Evolutionary conservation across 2,888 invertebrate species (phyloP).

Genomic region (Lepidonotus clava): DNA sequence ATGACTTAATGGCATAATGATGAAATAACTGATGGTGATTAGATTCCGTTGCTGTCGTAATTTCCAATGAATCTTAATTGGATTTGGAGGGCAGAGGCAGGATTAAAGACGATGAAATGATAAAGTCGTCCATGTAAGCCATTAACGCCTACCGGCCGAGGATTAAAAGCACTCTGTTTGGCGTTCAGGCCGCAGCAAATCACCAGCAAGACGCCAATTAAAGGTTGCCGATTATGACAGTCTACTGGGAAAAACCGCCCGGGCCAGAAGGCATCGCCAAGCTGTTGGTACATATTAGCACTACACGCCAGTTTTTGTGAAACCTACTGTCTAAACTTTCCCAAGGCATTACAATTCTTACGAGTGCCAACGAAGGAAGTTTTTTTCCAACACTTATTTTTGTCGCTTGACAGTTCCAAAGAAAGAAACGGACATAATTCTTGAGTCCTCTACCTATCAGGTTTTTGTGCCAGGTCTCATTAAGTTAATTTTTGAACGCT

Average conservation of each 20-base stretch:
- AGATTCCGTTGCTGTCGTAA: not conserved
- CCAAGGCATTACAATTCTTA: no score
- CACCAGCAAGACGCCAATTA: not conserved
- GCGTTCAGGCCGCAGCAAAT: not conserved
- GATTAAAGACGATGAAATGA: not conserved
- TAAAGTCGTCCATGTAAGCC: not conserved
- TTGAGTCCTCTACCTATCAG: no score
- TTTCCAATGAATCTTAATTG: slow-evolving; percentile 17
- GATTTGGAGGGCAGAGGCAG: not conserved
- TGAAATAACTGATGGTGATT: slow-evolving; percentile 22
- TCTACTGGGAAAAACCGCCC: not conserved
- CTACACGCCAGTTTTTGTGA: no score
- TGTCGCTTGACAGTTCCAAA: no score
- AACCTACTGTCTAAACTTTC: no score
- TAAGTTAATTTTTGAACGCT: no score
- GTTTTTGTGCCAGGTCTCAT: no score
- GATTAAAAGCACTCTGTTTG: not conserved
- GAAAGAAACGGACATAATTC: no score
- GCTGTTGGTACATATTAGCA: not conserved
- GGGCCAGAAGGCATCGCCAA: not conserved
- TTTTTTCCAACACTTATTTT: no score
- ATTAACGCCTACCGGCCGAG: not conserved
- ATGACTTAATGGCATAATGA: not conserved
- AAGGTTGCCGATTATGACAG: not conserved
- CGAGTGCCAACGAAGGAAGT: no score